Conservation (phyloP, 2,888 invertebrate species). For the Amphipyra tragopoginis region DNA sequence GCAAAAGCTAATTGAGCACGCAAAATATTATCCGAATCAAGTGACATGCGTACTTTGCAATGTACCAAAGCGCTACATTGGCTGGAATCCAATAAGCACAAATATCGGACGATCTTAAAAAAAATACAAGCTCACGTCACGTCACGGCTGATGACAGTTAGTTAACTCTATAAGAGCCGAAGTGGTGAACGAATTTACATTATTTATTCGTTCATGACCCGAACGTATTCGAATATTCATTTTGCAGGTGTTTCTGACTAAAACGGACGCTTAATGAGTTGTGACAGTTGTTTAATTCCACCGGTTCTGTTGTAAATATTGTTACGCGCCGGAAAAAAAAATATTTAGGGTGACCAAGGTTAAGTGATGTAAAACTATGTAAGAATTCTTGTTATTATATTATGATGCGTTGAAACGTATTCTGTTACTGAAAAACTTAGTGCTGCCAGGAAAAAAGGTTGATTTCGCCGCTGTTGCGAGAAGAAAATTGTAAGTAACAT, state of each 20-base stretch:
- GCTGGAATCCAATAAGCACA: slow-evolving; percentile 51
- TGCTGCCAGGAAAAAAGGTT: slow-evolving; percentile 13
- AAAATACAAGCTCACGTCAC: slow-evolving; percentile 63
- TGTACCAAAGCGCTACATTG: slow-evolving; percentile 57
- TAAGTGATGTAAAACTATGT: slow-evolving; percentile 48
- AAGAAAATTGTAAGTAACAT: slow-evolving; percentile 35
- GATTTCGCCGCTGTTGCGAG: slow-evolving; percentile 2
- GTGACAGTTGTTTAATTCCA: slow-evolving; percentile 16
- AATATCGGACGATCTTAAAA: slow-evolving; percentile 61
- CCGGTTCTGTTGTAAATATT: slow-evolving; percentile 10
- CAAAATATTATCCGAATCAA: too few relatives aligned
- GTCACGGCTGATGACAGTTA: slow-evolving; percentile 28
- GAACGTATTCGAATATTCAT: slow-evolving; percentile 31
- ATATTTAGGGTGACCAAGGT: slow-evolving; percentile 60
- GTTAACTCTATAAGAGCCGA: slow-evolving; percentile 40
- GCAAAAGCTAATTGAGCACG: too few relatives aligned
- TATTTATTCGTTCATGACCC: slow-evolving; percentile 43
- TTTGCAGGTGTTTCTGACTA: slow-evolving; percentile 29
- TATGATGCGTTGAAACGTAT: slow-evolving; percentile 30
- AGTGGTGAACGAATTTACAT: slow-evolving; percentile 41
- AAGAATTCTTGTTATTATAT: slow-evolving; percentile 28
- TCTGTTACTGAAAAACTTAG: slow-evolving; percentile 17
- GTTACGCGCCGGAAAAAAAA: slow-evolving; percentile 18
- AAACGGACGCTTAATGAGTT: slow-evolving; percentile 33
- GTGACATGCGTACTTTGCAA: too few relatives aligned